Conservation (phyloP, 2,113 vertebrate genomes). For the Chaetodon auriga region DNA sequence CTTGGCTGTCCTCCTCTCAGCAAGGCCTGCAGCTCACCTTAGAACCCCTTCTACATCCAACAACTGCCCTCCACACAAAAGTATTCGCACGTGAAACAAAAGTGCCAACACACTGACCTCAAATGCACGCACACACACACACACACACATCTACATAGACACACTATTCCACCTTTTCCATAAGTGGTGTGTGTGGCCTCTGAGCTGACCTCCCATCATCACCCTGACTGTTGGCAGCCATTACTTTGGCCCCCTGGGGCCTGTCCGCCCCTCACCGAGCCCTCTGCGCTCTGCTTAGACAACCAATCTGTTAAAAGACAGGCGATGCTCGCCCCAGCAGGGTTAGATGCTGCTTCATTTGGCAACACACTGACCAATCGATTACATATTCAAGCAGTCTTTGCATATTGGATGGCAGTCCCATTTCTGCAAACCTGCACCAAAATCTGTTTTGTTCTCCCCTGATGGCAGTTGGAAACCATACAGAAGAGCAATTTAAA, state of each 20-base stretch:
- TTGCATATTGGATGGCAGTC: slow-evolving; percentile 18
- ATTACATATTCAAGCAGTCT: slow-evolving; percentile 30
- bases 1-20: slow-evolving; percentile 38
- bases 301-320: slow-evolving; percentile 57
- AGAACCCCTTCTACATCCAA: slow-evolving; percentile 49
- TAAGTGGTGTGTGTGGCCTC: slow-evolving; percentile 43
- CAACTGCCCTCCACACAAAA: slow-evolving; percentile 31
- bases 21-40: slow-evolving; percentile 57
- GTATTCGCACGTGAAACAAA: slow-evolving; percentile 25
- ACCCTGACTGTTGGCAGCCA: slow-evolving; percentile 74
- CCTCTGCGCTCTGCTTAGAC: slow-evolving; percentile 43
- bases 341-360: slow-evolving; percentile 39
- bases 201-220: slow-evolving; percentile 76
- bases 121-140: background rate
- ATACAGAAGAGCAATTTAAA: slow-evolving; percentile 47
- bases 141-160: background rate
- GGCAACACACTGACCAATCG: slow-evolving; percentile 13
- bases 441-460: background rate
- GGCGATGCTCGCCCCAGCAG: slow-evolving; percentile 5
- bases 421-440: slow-evolving; percentile 8
- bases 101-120: background rate
- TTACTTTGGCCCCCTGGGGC: slow-evolving; percentile 76
- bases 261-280: slow-evolving; percentile 44
- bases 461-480: background rate
- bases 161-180: slow-evolving; percentile 30